Evolutionary conservation across 2,797 vertebrate genomes (phyloP).

Genomic region (Threskiornis aethiopicus): DNA sequence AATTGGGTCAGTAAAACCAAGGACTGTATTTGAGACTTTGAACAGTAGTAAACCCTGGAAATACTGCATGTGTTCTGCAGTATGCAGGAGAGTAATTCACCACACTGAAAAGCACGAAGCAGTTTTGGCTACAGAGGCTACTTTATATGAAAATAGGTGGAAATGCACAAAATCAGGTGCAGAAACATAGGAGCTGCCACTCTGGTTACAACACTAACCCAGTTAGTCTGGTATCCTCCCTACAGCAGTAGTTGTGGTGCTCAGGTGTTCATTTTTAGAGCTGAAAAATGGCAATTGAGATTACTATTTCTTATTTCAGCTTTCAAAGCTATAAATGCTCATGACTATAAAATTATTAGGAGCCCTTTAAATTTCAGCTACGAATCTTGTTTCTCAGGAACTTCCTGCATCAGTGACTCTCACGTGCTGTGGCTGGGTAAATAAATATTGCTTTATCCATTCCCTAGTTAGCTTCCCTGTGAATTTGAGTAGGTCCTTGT

Average conservation of each 20-base stretch:
- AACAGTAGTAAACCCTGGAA: neutral
- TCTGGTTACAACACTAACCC: neutral
- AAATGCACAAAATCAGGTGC: neutral
- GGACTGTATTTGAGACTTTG: neutral
- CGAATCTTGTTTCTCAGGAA: neutral
- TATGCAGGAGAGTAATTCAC: neutral
- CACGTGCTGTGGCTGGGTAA: neutral
- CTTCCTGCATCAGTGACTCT: neutral
- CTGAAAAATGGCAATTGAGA: neutral
- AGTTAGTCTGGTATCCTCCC: neutral
- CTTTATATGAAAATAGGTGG: neutral
- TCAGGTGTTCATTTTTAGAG: neutral
- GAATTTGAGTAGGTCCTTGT: constrained; percentile 22
- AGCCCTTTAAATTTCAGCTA: neutral
- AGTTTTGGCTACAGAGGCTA: neutral
- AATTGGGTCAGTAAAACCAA: neutral
- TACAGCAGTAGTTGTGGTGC: neutral
- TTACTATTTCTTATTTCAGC: neutral
- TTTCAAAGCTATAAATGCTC: neutral
- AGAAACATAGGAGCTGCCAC: neutral
- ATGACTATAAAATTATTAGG: neutral
- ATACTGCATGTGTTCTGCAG: neutral
- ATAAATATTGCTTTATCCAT: constrained; percentile 54
- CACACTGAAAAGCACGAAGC: neutral
- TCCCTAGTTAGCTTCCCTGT: neutral